Percentiles rank a stretch among this genome's conserved stretches.
Conservation (phyloP, 37 sponge, comb jelly and placozoan species). For the Crambe crambe region DNA sequence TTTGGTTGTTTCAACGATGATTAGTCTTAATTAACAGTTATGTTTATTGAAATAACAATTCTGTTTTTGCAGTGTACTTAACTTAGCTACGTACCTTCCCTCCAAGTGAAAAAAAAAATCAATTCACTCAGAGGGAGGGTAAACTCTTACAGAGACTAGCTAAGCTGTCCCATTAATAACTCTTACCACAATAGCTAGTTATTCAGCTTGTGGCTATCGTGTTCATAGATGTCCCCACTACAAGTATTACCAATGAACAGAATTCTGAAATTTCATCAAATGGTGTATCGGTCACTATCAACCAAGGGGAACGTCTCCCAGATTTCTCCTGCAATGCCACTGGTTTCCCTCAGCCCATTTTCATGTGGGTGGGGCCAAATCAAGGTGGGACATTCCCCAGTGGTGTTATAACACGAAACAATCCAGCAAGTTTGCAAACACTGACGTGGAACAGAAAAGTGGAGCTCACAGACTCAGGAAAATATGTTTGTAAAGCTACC, state of each 20-base stretch:
- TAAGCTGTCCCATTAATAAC: too few relatives aligned
- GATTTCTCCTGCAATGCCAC: constrained; percentile 14
- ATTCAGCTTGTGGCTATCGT: too few relatives aligned
- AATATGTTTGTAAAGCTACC: too few relatives aligned
- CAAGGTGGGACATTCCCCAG: neutral
- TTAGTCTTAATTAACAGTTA: too few relatives aligned
- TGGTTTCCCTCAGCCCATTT: constrained; percentile 16
- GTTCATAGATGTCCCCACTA: constrained; percentile 14
- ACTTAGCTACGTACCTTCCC: too few relatives aligned
- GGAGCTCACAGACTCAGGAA: constrained; percentile 21
- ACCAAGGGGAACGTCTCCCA: neutral
- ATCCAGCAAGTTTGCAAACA: neutral
- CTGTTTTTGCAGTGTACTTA: too few relatives aligned
- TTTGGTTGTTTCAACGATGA: too few relatives aligned
- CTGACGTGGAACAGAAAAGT: constrained; percentile 24
- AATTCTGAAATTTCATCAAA: neutral
- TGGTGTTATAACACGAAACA: neutral
- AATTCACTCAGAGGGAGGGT: too few relatives aligned
- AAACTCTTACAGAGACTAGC: too few relatives aligned
- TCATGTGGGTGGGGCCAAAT: constrained; percentile 3
- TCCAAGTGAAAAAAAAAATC: too few relatives aligned
- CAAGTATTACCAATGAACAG: neutral
- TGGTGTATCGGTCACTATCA: neutral
- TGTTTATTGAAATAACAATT: too few relatives aligned
- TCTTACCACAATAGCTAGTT: too few relatives aligned